phyloP scores from a whole-genome alignment of 2,113 vertebrate genomes.

The Progne subis region DNA sequence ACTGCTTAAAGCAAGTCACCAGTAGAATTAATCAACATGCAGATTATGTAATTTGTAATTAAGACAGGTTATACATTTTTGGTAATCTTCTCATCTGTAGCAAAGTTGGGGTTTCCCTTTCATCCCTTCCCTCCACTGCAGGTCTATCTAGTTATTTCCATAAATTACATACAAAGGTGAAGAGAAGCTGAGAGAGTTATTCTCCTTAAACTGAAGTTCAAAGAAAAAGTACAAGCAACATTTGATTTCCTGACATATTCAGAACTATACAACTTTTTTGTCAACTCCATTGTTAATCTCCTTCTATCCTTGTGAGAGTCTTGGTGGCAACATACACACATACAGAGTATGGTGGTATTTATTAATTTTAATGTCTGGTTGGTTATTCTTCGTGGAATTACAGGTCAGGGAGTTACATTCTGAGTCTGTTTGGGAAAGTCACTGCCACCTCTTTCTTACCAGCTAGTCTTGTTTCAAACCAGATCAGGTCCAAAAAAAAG shows the following conservation, averaged over 20 bases:
- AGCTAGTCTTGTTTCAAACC: background rate
- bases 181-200: background rate
- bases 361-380: background rate
- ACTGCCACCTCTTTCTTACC: background rate
- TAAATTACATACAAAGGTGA: background rate
- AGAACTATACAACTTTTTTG: background rate
- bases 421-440: background rate
- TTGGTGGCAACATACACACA: accelerated
- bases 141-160: background rate
- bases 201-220: background rate
- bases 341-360: background rate
- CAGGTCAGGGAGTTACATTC: background rate
- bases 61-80: background rate
- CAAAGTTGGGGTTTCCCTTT: background rate
- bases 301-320: background rate
- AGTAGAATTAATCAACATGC: background rate
- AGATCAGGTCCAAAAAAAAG: background rate
- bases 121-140: background rate
- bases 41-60: background rate
- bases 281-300: background rate
- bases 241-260: background rate
- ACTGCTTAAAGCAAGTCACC: background rate
- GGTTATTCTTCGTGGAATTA: background rate
- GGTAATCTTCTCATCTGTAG: background rate
- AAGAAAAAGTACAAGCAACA: background rate